A percentile compares a stretch with the other conserved stretches of the same genome.
These are phyloP conservation scores for Arvicanthis niloticus DNA, from an alignment of 2,113 vertebrate species.

Conservation along the genomic window DNA sequence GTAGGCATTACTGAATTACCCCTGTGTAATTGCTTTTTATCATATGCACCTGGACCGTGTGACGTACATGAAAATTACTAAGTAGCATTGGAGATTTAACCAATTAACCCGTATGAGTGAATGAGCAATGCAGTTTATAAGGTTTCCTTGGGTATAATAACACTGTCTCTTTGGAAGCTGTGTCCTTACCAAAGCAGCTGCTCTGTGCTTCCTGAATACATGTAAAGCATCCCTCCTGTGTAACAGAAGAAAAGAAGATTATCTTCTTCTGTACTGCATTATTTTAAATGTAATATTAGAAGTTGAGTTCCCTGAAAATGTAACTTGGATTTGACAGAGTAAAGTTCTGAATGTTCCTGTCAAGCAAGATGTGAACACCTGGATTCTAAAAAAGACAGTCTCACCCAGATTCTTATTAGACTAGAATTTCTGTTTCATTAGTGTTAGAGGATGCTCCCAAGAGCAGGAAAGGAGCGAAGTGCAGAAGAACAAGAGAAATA, in stretches of 20 bases:
- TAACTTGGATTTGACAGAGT: neutral
- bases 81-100: conserved; percentile 44
- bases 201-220: neutral
- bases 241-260: conserved; percentile 23
- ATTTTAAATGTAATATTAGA: neutral
- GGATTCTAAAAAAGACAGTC: neutral
- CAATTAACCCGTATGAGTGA: conserved; percentile 65
- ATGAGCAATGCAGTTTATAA: conserved; percentile 55
- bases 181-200: neutral
- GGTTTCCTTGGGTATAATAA: conserved; percentile 23
- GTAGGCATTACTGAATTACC: conserved; percentile 25
- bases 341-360: neutral
- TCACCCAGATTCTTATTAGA: neutral
- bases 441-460: neutral
- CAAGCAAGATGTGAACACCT: neutral
- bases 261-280: neutral
- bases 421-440: neutral
- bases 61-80: conserved; percentile 49
- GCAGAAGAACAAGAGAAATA: neutral
- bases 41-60: conserved; percentile 9
- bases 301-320: neutral
- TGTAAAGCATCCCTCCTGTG: neutral
- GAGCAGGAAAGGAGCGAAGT: neutral
- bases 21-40: conserved; percentile 44
- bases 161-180: conserved; percentile 28